Evolutionary conservation across 2,888 invertebrate species (phyloP).

Genomic region (Mythimna ferrago): DNA sequence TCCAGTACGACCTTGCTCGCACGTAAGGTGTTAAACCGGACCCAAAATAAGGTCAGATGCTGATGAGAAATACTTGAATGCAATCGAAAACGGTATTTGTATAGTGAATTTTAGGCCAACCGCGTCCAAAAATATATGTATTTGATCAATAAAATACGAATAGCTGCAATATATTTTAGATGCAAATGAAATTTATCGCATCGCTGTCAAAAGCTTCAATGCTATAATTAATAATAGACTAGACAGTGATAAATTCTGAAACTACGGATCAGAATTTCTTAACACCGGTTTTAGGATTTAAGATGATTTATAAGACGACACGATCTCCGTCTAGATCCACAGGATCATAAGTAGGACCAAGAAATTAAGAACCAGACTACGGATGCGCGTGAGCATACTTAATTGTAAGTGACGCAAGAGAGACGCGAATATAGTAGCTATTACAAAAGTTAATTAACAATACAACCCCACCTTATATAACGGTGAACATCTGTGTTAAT

Average conservation of each 20-base stretch:
- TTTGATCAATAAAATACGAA: slow-evolving; percentile 5
- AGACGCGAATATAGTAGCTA: slow-evolving; percentile 66
- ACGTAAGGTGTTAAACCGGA: slow-evolving; percentile 69
- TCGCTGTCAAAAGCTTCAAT: slow-evolving; percentile 23
- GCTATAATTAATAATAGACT: slow-evolving; percentile 36
- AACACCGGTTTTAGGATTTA: slow-evolving; percentile 13
- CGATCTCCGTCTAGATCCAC: neutral
- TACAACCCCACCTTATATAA: slow-evolving; percentile 78
- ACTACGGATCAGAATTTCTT: slow-evolving; percentile 6
- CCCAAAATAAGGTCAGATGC: slow-evolving; percentile 67
- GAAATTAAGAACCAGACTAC: slow-evolving; percentile 38
- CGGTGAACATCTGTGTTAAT: slow-evolving; percentile 87
- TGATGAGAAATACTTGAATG: slow-evolving; percentile 49
- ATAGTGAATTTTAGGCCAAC: neutral
- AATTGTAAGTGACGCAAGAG: slow-evolving; percentile 69
- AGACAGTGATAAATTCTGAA: slow-evolving; percentile 9
- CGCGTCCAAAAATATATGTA: neutral
- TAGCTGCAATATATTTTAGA: slow-evolving; percentile 21
- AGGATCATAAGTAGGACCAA: slow-evolving; percentile 14
- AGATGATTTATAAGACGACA: slow-evolving; percentile 2
- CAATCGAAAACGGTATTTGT: slow-evolving; percentile 36
- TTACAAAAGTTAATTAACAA: slow-evolving; percentile 80
- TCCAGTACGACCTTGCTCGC: slow-evolving; percentile 72
- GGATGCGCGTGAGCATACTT: slow-evolving; percentile 56
- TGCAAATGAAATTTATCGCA: slow-evolving; percentile 32